Evolutionary conservation across 2,888 invertebrate genomes (phyloP), one percentile per base, ranked within the genome.

Genomic region (Noctua comes): DNA sequence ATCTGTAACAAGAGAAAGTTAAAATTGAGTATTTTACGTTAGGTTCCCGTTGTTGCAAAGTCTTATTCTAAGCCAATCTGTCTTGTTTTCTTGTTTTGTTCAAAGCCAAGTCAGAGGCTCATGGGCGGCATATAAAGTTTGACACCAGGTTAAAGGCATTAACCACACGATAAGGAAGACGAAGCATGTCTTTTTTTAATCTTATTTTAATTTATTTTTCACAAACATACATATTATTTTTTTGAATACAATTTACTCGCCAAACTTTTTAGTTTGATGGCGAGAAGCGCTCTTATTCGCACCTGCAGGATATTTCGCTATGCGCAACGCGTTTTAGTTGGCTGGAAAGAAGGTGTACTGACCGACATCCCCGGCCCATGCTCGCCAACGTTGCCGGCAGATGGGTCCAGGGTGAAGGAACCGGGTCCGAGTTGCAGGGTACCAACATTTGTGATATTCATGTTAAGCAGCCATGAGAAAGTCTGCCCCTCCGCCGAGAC

Each of bases 381-480:
- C 81, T 97, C 96, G n/a, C 97, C 97, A 69, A 97, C 97, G 91
- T 97, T 97, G 70, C 97, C 97, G 83, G 97, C 97, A 43, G 96
- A 95, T 1, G 93, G 92, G 88, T 97, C 97, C 85, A 98, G 97
- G 87, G 97, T 97, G 92, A 98, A 98, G 0, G 98, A 97, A 70
- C 97, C 97, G 76, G 97, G 96, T 36, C 97, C 96, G 57, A 98
- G 94, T 76, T 97, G 95, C 73, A 98, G 93, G 46, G 96, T 94
- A 10, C 92, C 92, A 27, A 98, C 97, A 84, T 98, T 97, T 79
- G 91, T 95, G 84, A 98, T 97, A 76, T 94, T 96, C 91, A 98
- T 97, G 80, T 97, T 97, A 69, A 97, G 95, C 51, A 98, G 95
- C 97, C 98, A 97, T 57, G 98, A 97, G 90, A 98, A 98, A 1